These are phyloP conservation scores for Germaria angustata DNA, from an alignment of 2,888 invertebrate species.

Conservation along the genomic window DNA sequence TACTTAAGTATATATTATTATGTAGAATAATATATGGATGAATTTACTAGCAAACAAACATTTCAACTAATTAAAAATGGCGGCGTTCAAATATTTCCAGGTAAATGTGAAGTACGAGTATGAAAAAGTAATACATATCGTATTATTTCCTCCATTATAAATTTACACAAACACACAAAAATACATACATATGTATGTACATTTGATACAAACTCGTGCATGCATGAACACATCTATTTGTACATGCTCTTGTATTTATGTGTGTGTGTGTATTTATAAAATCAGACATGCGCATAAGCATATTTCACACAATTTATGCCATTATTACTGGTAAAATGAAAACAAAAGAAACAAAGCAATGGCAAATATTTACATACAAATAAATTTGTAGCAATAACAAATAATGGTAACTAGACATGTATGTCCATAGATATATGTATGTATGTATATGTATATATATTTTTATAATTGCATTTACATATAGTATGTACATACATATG, in stretches of 20 bases:
- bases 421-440: background rate
- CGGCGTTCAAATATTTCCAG: slow-evolving; percentile 26
- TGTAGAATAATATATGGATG: background rate
- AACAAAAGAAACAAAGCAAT: slow-evolving; percentile 24
- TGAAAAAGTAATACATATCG: background rate
- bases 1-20: no score
- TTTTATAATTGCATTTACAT: no score
- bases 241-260: no score
- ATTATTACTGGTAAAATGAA: slow-evolving; percentile 43
- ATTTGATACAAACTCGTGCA: background rate
- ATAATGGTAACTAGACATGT: slow-evolving; percentile 5
- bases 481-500: no score
- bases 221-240: background rate
- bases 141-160: slow-evolving; percentile 56
- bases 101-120: background rate
- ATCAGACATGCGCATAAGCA: slow-evolving; percentile 63
- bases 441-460: background rate
- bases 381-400: slow-evolving; percentile 15
- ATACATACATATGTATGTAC: background rate
- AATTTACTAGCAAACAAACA: slow-evolving; percentile 2
- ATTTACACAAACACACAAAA: background rate
- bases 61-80: slow-evolving; percentile 64
- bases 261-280: no score
- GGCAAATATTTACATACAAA: slow-evolving; percentile 23
- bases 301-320: slow-evolving; percentile 54